Evolutionary conservation across 64 coral and sea anemone species (phyloP), one percentile per base, ranked within the genome.

Genomic region (Cladopsammia gracilis): DNA sequence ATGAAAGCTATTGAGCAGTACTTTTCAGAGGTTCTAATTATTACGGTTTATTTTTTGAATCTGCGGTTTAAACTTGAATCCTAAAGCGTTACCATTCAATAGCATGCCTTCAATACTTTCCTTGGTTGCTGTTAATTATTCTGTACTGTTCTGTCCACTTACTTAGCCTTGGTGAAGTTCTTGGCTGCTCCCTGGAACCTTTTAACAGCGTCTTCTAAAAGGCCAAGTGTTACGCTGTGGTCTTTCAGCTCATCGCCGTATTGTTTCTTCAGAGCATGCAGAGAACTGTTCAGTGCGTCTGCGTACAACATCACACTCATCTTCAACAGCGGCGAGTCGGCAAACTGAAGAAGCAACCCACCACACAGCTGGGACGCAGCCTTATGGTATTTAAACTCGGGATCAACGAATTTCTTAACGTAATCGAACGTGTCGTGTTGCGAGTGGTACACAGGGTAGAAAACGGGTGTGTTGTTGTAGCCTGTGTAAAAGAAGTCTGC

Each of bases 381-480:
- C 76, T 95, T 92, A 51, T 95, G 93, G 16, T 95, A 80, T 19
- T 66, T 25, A 46, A 95, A 98, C 3, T 98, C 16, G 2, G 96
- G 96, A 25, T 98, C 96, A 42, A 91, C 54, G 78, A 91, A 95
- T 67, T 89, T 95, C 25, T 66, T 90, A 0, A 95, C 70, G 85
- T 89, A 98, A 23, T 95, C 48, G 48, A 77, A 95, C 2, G 96
- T 98, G 26, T 98, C 96, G 15, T 91, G 89, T 68, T 95, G 89
- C 8, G 96, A 85, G 60, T 98, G 93, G 56, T 98, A 98, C 11
- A 95, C 90, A 0, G 96, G 96, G 48, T 98, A 98, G 49, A 76
- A 67, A 7, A 90, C 8, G 3, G 74, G 7, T 45, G 84, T 96
- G 59, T 94, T 96, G 14, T 93, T 64, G 81, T 93, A 73, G 8